Evolutionary conservation across 2,797 vertebrate species (phyloP).

Genomic region (Tolypeutes matacus): DNA sequence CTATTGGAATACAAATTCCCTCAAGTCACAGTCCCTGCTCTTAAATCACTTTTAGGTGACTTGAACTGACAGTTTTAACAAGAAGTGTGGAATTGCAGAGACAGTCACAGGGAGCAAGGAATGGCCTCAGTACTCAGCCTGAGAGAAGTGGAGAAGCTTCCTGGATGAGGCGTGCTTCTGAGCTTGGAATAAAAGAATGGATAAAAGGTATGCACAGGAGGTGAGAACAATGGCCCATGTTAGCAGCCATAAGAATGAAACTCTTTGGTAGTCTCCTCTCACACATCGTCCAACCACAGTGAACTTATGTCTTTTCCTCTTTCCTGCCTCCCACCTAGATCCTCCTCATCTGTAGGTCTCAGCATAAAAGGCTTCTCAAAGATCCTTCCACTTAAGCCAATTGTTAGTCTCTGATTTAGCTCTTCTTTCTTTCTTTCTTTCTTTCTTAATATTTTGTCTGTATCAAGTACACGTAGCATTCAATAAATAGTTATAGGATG

Average conservation of each 20-base stretch:
- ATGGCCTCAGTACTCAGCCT: background rate
- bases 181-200: background rate
- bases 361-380: background rate
- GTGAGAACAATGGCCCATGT: background rate
- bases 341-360: background rate
- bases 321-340: background rate
- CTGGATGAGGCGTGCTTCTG: background rate
- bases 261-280: background rate
- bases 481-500: background rate
- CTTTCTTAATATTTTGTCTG: conserved; percentile 8
- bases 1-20: background rate
- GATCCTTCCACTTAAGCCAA: accelerated
- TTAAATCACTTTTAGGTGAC: background rate
- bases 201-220: background rate
- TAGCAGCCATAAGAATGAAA: background rate
- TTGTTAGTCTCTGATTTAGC: background rate
- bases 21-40: background rate
- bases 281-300: background rate
- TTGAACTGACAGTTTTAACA: background rate
- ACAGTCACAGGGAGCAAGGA: background rate
- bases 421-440: background rate
- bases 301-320: background rate
- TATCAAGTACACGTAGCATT: background rate
- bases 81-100: background rate
- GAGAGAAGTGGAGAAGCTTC: background rate